Conservation (phyloP, 2,888 invertebrate genomes). For the Calephelis perditalis region DNA sequence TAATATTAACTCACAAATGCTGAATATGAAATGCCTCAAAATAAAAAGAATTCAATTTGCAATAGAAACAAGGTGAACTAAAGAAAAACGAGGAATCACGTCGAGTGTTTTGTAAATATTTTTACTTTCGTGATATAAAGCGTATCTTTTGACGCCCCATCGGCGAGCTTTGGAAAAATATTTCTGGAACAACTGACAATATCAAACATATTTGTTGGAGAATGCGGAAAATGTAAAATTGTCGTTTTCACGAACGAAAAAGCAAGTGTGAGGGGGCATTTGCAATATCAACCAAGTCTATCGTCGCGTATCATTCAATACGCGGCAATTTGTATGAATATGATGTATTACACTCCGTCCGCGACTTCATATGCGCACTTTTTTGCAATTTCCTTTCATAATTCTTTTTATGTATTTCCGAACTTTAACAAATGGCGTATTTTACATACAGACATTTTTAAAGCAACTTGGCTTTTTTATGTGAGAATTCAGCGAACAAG, state of each 20-base stretch:
- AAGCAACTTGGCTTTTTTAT: no score
- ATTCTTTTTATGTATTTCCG: no score
- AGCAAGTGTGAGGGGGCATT: slow-evolving; percentile 55
- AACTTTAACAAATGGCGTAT: no score
- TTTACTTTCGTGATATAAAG: slow-evolving; percentile 29
- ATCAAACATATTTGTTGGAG: slow-evolving; percentile 48
- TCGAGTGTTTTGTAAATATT: slow-evolving; percentile 22
- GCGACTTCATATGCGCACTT: no score
- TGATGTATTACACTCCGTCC: no score
- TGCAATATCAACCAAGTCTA: slow-evolving; percentile 26
- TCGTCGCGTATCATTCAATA: no score
- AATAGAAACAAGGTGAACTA: not conserved
- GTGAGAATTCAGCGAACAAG: no score
- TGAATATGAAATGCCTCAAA: not conserved
- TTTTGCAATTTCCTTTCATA: no score
- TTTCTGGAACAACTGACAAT: slow-evolving; percentile 40
- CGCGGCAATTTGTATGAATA: no score
- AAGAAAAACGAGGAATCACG: slow-evolving; percentile 15
- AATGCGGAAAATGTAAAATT: slow-evolving; percentile 67
- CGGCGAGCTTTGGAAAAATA: slow-evolving; percentile 32
- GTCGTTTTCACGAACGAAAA: slow-evolving; percentile 63
- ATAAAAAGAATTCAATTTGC: slow-evolving; percentile 6
- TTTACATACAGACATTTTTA: no score
- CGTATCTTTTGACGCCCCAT: slow-evolving; percentile 35
- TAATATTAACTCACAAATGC: not conserved